Evolutionary conservation across 2,113 vertebrate species (phyloP), one percentile per base, ranked within the genome.

Genomic region (Psammodynastes pulverulentus): DNA sequence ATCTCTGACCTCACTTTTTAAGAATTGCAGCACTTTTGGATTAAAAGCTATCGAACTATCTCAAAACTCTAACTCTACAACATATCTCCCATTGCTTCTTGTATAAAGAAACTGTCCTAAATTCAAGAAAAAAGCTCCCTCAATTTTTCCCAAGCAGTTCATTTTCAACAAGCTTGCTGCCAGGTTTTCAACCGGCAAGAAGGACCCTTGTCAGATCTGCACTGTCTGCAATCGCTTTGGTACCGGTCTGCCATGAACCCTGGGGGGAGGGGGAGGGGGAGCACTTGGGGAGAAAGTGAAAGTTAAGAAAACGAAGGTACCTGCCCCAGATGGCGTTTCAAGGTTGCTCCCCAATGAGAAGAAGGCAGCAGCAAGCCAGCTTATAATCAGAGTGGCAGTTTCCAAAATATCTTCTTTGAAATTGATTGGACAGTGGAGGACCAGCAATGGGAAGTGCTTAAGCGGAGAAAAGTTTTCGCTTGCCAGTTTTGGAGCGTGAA

Each of bases 1-100:
- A 19, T 43, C 72, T 43, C 17, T 7, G 3, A 39, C 17, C 17
- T 79, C 15, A 48, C 15, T 88, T 48, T 39, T 93, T 53, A 15
- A 91, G 89, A 54, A 58, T 56, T 84, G 24, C 39, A 87, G 86
- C 62, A 89, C 67, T 49, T 49, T 90, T 93, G 89, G 58, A 39
- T 1, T 39, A 24, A 89, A 85, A 26, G 72, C 26, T 86, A 15
- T 58, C 34, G 29, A 3, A 0, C 85, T 88, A 88, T 85, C 86
- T 90, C 54, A 85, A 88, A 62, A 45, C 89, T 93, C 34, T 26
- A 84, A 29, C 49, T 92, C 58, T 49, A 5, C 19, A 43, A 52
- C 54, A 72, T 43, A 79, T 92, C 86, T 92, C 39, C 52, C 39
- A 21, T 90, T 90, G 34, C 34, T 79, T 34, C 72, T 79, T 79